Conservation (phyloP, 2,113 vertebrate species). For the Numenius arquata region DNA sequence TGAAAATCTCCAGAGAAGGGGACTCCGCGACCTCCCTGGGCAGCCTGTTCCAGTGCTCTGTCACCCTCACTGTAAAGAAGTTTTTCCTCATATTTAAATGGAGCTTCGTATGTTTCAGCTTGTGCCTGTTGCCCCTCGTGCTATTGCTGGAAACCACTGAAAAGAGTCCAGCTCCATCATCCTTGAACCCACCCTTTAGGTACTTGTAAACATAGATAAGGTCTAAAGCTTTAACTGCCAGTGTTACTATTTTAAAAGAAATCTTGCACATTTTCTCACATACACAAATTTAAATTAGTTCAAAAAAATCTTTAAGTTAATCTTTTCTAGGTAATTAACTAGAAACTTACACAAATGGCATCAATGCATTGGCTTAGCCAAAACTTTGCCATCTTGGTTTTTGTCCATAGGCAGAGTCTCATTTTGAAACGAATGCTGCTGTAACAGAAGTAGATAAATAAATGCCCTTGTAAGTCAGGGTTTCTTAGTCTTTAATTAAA, state of each 20-base stretch:
- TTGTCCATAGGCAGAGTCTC: not conserved
- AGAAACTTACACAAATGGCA: not conserved
- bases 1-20: too few species aligned
- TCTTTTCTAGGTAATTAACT: not conserved
- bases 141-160: too few species aligned
- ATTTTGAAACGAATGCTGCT: not conserved
- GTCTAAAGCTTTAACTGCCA: too few species aligned
- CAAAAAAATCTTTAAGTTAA: not conserved
- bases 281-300: not conserved
- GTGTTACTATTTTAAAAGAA: not conserved
- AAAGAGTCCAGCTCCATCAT: too few species aligned
- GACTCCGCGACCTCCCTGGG: too few species aligned
- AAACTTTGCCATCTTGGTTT: not conserved
- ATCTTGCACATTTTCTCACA: not conserved
- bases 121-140: too few species aligned
- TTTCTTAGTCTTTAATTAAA: not conserved
- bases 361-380: not conserved
- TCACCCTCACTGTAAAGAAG: too few species aligned
- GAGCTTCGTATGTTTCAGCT: too few species aligned
- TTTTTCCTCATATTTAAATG: too few species aligned
- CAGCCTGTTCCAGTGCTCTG: too few species aligned
- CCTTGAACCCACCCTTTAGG: too few species aligned
- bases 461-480: not conserved
- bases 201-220: too few species aligned
- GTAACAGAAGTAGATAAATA: not conserved